A percentile compares a stretch with the other conserved stretches of the same genome.
phyloP scores from a whole-genome alignment of 2,888 invertebrate species.

The Ceraclea dissimilis region DNA sequence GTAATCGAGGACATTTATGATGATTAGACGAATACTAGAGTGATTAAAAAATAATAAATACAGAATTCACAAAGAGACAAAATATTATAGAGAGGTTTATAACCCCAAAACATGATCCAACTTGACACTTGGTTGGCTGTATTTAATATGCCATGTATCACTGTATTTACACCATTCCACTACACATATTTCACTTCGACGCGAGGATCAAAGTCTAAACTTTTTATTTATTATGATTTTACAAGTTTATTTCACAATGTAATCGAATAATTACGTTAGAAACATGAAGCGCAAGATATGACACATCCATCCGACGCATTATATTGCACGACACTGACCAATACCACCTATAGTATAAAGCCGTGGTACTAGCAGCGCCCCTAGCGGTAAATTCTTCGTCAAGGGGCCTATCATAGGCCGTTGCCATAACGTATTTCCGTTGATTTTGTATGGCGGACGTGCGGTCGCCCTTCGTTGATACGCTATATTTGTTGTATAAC shows the following conservation, averaged over 20 bases:
- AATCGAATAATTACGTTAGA: neutral
- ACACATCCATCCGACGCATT: neutral
- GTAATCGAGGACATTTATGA: too few species aligned
- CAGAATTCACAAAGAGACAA: too few species aligned
- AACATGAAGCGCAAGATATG: neutral
- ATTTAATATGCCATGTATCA: neutral
- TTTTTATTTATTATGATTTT: neutral
- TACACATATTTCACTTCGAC: neutral
- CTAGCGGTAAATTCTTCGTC: too few species aligned
- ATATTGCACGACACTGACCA: neutral
- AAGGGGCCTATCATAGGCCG: too few species aligned
- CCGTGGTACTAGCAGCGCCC: too few species aligned
- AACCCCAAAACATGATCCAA: conserved; percentile 1
- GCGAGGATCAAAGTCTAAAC: neutral
- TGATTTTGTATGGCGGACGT: too few species aligned
- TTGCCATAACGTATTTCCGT: too few species aligned
- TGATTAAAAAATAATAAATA: too few species aligned
- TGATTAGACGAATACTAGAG: too few species aligned
- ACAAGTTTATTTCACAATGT: neutral
- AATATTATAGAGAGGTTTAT: neutral
- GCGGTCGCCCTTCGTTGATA: too few species aligned
- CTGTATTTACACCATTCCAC: conserved; percentile 1
- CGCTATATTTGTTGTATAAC: too few species aligned
- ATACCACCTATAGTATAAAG: too few species aligned
- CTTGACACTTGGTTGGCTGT: conserved; percentile 1